Evolutionary conservation across 1,140 invertebrate species (phyloP), one percentile per base, ranked within the genome.

Genomic region (Meloidogyne floridensis): DNA sequence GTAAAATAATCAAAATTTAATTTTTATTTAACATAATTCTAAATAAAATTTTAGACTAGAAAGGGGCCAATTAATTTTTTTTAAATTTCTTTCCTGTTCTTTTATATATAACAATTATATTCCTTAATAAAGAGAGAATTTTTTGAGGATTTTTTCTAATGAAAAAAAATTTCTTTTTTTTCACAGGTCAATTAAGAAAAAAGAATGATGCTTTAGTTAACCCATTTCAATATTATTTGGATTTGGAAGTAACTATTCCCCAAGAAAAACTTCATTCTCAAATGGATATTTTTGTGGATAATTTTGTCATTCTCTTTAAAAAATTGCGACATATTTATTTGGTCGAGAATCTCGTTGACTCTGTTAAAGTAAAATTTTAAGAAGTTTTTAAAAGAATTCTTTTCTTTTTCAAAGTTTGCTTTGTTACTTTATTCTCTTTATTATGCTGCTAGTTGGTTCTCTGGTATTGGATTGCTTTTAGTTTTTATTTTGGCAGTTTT

Each of bases 371-470:
- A 32, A 20, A 20, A n/a, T n/a, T n/a, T n/a, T n/a, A n/a, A n/a
- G n/a, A 11, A 32, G 32, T 32, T 32, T 32, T 32, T 32, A 32
- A 32, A 32, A 32, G 32, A 32, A 32, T 85, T 32, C 5, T 42
- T 13, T 47, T 43, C 83, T 83, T 43, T 74, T 51, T 9, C 80
- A 84, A n/a, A 87, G 93, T 98, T 98, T 91, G 95, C 93, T 86
- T 93, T 96, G 82, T 91, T 95, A 84, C 92, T 98, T 87, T 98
- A 96, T 95, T 94, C 94, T 87, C 92, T 98, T 90, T 98, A 96
- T 51, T 98, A 98, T 91, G 92, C 98, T 86, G 96, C 96, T 86
- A 93, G 95, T 86, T 97, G 95, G 94, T 98, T 98, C 93, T 98
- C 98, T 92, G 96, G 96, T 32, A 47, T 87, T 47, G 65, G 74